Evolutionary conservation across 2,888 invertebrate species (phyloP), one percentile per base, ranked within the genome.

Genomic region (Drosophila aldrichi): DNA sequence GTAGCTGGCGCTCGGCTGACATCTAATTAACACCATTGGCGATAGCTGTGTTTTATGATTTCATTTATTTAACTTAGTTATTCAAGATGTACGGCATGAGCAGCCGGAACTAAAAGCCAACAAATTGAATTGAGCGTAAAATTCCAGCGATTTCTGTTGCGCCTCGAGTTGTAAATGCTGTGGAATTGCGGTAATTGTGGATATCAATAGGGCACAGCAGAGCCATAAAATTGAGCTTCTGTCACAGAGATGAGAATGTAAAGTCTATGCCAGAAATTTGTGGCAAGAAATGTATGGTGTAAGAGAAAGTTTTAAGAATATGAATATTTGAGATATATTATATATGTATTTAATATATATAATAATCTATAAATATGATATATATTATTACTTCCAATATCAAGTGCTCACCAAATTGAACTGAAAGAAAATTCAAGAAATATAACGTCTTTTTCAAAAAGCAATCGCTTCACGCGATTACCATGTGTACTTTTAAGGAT

Each of bases 31-130:
- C 89, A 83, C 90, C 54, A 52, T 61, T 32, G 56, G 41, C 43
- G 61, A 62, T 25, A 64, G 57, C 29, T 38, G 54, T 49, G 25
- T 73, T 85, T 89, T 83, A 85, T 62, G 82, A 57, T 68, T 80
- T 49, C 57, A 77, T 86, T 85, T 78, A 77, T 86, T 90, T 86
- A 67, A 63, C 55, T 90, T 74, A 77, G 62, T 64, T 79, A 80
- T 84, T 88, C 71, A 63, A 72, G 77, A 68, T 73, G 63, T 65
- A 62, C 69, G 65, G 84, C 83, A 64, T 77, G 83, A 84, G 90
- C 72, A 90, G 89, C 87, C 84, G 90, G 84, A 84, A 86, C 90
- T 82, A 88, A 88, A 71, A 71, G 64, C 54, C 18, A 56, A 1
- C 18, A 18, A 49, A 54, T 40, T 52, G 52, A 59, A 41, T 48